phyloP scores from a whole-genome alignment of 2,888 invertebrate genomes.

The Caenorhabditis zanzibari region DNA sequence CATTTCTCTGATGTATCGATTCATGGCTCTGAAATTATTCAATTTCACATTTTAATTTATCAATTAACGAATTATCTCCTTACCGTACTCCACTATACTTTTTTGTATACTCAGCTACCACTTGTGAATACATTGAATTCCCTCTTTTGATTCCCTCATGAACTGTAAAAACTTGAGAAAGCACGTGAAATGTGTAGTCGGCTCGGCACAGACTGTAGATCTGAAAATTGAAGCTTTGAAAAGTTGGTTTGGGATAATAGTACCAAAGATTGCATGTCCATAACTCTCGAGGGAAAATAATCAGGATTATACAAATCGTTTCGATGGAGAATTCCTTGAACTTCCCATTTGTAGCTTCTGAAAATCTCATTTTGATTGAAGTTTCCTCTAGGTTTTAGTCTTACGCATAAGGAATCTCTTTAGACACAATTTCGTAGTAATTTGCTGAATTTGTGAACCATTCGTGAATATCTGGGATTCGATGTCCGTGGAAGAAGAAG shows the following conservation, averaged over 20 bases:
- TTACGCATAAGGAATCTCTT: conserved; percentile 69
- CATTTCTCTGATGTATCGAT: neutral
- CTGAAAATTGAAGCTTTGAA: conserved; percentile 1
- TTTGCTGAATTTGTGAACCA: conserved; percentile 66
- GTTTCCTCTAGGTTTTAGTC: neutral
- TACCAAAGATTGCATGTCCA: conserved; percentile 71
- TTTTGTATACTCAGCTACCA: conserved; percentile 57
- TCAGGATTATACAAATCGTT: conserved; percentile 70
- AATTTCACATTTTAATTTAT: too few relatives aligned
- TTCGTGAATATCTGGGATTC: conserved; percentile 62
- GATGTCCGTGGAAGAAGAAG: conserved; percentile 70
- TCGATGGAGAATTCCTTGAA: conserved; percentile 71
- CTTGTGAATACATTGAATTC: conserved; percentile 53
- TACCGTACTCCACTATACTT: conserved; percentile 3
- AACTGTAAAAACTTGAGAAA: conserved; percentile 70
- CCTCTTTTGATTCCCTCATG: conserved; percentile 66
- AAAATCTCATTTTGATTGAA: neutral
- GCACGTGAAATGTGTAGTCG: conserved; percentile 66
- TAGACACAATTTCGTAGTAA: conserved; percentile 4
- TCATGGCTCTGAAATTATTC: neutral
- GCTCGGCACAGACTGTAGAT: conserved; percentile 72
- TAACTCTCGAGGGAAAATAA: conserved; percentile 69
- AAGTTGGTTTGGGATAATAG: neutral
- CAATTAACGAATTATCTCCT: too few relatives aligned
- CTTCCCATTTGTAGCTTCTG: conserved; percentile 72